A percentile compares a stretch with the other conserved stretches of the same genome.
Conservation (phyloP, 2,113 vertebrate genomes). For the Barbus barbus region DNA sequence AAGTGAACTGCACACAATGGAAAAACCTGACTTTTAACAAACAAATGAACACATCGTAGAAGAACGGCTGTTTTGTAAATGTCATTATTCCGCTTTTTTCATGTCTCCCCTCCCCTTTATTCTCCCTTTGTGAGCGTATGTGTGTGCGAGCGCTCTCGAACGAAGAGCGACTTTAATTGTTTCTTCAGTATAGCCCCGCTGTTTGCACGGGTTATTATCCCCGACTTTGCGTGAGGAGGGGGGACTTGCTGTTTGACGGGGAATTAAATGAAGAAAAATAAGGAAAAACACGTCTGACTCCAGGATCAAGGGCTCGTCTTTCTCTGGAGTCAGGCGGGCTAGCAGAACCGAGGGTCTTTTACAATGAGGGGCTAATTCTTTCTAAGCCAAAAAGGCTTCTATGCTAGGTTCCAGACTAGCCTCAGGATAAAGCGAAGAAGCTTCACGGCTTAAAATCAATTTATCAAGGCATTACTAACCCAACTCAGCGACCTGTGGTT, state of each 20-base stretch:
- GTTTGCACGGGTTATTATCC: conserved; percentile 63
- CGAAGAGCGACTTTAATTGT: conserved; percentile 60
- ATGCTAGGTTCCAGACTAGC: conserved; percentile 33
- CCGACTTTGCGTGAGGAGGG: conserved; percentile 56
- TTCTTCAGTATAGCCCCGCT: conserved; percentile 58
- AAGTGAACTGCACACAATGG: conserved; percentile 32
- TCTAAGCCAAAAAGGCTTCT: conserved; percentile 52
- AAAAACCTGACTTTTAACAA: conserved; percentile 35
- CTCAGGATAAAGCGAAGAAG: conserved; percentile 45
- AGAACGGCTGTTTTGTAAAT: conserved; percentile 53
- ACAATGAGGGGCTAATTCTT: conserved; percentile 68
- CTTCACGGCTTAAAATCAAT: conserved; percentile 59
- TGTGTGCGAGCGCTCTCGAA: conserved; percentile 43
- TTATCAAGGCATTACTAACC: conserved; percentile 68
- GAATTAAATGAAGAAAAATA: conserved; percentile 71
- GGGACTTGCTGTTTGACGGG: conserved; percentile 70
- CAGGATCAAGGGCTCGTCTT: conserved; percentile 64
- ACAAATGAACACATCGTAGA: conserved; percentile 33
- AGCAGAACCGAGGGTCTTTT: conserved; percentile 60
- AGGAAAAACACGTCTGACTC: conserved; percentile 59
- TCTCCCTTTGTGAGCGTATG: conserved; percentile 33
- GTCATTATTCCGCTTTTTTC: conserved; percentile 46
- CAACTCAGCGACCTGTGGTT: conserved; percentile 13
- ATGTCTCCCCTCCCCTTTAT: conserved; percentile 16
- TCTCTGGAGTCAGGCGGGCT: conserved; percentile 58